Evolutionary conservation across 2,113 vertebrate genomes (phyloP).

Genomic region (Balaeniceps rex): DNA sequence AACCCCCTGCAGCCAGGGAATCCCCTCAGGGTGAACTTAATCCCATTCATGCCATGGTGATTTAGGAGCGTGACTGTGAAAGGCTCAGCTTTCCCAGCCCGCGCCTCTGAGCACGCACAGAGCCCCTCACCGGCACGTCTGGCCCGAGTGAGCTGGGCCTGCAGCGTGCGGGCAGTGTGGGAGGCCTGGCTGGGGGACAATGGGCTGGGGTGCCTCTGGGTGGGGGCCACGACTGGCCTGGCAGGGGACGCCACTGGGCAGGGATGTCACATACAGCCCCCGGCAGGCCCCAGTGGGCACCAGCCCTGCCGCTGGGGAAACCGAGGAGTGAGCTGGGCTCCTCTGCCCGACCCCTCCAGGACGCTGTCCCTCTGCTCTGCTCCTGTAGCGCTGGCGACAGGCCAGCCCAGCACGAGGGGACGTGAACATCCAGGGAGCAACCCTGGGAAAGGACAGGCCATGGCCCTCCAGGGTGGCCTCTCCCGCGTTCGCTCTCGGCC

Average conservation of each 20-base stretch:
- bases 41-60: background rate
- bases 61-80: background rate
- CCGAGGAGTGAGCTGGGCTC: background rate
- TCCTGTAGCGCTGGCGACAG: background rate
- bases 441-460: background rate
- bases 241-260: background rate
- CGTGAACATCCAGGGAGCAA: background rate
- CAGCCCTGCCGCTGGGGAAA: background rate
- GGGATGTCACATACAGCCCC: background rate
- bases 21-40: background rate
- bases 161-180: accelerated
- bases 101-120: background rate
- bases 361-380: background rate
- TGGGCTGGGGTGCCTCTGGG: no score
- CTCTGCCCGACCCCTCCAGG: background rate
- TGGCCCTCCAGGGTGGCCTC: background rate
- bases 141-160: background rate
- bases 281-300: background rate
- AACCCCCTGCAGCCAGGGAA: background rate
- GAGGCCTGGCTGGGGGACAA: background rate
- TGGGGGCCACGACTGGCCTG: background rate
- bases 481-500: no score
- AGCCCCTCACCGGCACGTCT: background rate
- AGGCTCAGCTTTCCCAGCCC: background rate
- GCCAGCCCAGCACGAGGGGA: background rate